Percentiles rank a stretch among this genome's conserved stretches.
Conservation (phyloP, 2,888 invertebrate species). For the Aquatica leii region DNA sequence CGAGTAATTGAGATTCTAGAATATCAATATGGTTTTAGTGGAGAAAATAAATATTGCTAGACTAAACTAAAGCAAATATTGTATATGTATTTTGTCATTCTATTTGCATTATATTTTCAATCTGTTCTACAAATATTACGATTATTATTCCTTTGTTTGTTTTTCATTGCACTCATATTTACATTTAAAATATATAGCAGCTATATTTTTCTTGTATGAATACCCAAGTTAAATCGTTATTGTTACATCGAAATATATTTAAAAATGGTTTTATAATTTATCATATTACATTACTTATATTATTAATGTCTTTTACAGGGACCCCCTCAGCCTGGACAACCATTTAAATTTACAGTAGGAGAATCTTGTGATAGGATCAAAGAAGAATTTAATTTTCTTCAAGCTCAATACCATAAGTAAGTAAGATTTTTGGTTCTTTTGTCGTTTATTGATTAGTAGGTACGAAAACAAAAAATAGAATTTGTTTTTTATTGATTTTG, state of each 20-base stretch:
- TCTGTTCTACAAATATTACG: constrained; percentile 41
- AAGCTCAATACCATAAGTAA: constrained; percentile 96
- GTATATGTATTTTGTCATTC: constrained; percentile 41
- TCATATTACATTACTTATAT: constrained; percentile 46
- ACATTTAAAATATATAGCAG: constrained; percentile 12
- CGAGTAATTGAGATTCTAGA: neutral
- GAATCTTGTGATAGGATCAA: constrained; percentile 96
- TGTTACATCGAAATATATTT: too few relatives aligned
- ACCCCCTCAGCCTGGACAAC: constrained; percentile 88
- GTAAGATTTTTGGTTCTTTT: constrained; percentile 56
- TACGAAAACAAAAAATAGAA: too few relatives aligned
- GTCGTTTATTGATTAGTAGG: too few relatives aligned
- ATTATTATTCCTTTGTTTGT: constrained; percentile 17
- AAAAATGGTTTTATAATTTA: constrained; percentile 1
- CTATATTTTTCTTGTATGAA: constrained; percentile 3
- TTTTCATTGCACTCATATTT: constrained; percentile 13
- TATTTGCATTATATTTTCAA: constrained; percentile 48
- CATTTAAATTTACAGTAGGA: constrained; percentile 91
- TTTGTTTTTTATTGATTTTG: neutral
- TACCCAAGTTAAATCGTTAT: constrained; percentile 8
- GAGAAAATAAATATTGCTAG: constrained; percentile 32
- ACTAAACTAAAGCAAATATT: constrained; percentile 39
- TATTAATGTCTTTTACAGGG: constrained; percentile 68
- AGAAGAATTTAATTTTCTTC: constrained; percentile 94
- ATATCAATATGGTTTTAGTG: neutral